Percentiles rank a stretch among this genome's conserved stretches.
Evolutionary conservation across 2,113 vertebrate genomes (phyloP).

Genomic region (Mus spicilegus): DNA sequence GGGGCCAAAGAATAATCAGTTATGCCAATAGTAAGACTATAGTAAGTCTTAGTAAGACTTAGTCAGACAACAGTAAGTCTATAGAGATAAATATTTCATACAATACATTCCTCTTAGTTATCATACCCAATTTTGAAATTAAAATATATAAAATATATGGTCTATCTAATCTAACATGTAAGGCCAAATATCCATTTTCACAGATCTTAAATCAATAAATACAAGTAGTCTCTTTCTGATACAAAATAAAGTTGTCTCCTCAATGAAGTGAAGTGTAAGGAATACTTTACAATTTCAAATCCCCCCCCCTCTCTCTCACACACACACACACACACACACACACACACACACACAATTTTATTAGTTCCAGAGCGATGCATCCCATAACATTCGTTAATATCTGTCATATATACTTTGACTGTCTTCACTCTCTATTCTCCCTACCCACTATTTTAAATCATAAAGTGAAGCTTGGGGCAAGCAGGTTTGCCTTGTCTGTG

Average conservation of each 20-base stretch:
- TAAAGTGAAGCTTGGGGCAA: background rate
- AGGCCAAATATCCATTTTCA: background rate
- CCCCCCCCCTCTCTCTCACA: background rate
- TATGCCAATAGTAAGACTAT: background rate
- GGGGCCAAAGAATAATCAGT: slow-evolving; percentile 43
- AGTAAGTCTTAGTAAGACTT: too few species aligned
- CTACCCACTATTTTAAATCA: background rate
- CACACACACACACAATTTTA: background rate
- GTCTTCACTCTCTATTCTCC: too few species aligned
- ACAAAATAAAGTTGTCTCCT: background rate
- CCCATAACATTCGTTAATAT: background rate
- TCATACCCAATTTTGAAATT: background rate
- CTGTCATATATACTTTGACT: background rate
- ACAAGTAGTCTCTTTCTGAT: background rate
- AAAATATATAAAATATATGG: background rate
- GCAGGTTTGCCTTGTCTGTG: rapidly evolving
- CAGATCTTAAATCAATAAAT: background rate
- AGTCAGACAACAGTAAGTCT: background rate
- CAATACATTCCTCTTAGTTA: background rate
- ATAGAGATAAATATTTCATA: background rate
- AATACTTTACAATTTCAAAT: background rate
- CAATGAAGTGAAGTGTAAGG: background rate
- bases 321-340: too few species aligned
- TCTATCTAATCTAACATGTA: background rate
- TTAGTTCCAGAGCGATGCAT: background rate